Evolutionary conservation across 1,140 invertebrate species (phyloP).

Genomic region (Drosophila lini): DNA sequence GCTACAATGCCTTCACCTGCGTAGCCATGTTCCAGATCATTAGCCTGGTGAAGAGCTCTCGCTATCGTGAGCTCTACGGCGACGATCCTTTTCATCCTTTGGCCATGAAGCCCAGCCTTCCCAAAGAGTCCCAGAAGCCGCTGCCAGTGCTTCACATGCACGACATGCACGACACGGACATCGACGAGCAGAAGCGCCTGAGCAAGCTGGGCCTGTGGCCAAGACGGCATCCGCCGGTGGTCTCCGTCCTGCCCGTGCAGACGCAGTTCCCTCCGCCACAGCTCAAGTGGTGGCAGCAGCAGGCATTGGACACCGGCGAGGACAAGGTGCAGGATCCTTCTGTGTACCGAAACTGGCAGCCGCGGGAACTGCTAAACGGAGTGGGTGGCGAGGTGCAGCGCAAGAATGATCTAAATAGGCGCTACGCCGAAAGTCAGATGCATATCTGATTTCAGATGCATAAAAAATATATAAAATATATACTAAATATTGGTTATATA

Average conservation of each 20-base stretch:
- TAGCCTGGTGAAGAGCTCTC: slow-evolving; percentile 52
- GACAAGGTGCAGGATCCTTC: slow-evolving; percentile 49
- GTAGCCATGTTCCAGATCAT: slow-evolving; percentile 77
- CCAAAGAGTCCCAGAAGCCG: slow-evolving; percentile 23
- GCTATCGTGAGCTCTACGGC: slow-evolving; percentile 73
- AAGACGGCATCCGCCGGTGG: slow-evolving; percentile 52
- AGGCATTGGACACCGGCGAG: slow-evolving; percentile 47
- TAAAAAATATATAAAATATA: background rate
- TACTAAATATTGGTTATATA: background rate
- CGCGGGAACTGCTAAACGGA: slow-evolving; percentile 45
- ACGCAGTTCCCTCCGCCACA: slow-evolving; percentile 27
- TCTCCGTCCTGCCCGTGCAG: slow-evolving; percentile 63
- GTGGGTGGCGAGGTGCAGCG: slow-evolving; percentile 59
- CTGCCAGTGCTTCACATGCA: slow-evolving; percentile 43
- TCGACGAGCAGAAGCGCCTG: slow-evolving; percentile 67
- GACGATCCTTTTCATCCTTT: slow-evolving; percentile 77
- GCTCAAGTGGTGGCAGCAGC: slow-evolving; percentile 73
- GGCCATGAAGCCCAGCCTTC: background rate
- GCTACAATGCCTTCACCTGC: slow-evolving; percentile 70
- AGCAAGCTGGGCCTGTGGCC: slow-evolving; percentile 67
- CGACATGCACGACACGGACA: slow-evolving; percentile 58
- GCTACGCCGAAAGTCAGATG: slow-evolving; percentile 54
- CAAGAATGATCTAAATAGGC: slow-evolving; percentile 62
- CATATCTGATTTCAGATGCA: slow-evolving; percentile 17
- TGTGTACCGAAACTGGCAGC: slow-evolving; percentile 65